A percentile compares a stretch with the other conserved stretches of the same genome.
These are phyloP conservation scores for Ameiurus melas DNA, from an alignment of 2,113 vertebrate genomes.

Conservation along the genomic window DNA sequence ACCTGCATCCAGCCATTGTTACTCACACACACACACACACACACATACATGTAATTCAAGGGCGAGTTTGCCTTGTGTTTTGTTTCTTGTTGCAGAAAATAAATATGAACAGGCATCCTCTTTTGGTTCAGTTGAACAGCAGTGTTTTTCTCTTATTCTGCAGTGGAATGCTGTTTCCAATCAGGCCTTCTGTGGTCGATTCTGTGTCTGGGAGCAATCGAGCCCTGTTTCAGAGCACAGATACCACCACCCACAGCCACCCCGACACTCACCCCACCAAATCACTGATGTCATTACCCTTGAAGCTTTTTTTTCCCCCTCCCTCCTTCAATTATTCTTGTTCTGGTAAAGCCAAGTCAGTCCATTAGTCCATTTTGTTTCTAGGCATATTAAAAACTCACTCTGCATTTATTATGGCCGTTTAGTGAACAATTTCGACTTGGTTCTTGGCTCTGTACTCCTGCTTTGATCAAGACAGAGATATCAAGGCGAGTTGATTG, in stretches of 20 bases:
- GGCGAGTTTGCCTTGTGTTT: background rate
- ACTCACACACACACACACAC: background rate
- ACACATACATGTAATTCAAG: background rate
- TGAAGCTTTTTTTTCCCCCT: slow-evolving; percentile 31
- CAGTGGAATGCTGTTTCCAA: slow-evolving; percentile 50
- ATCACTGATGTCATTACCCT: slow-evolving; percentile 56
- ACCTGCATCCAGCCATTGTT: background rate
- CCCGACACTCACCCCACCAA: slow-evolving; percentile 39
- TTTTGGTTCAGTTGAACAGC: slow-evolving; percentile 33
- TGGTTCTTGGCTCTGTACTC: background rate
- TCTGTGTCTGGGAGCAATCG: slow-evolving; percentile 56
- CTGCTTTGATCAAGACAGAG: slow-evolving; percentile 9
- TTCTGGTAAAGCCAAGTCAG: slow-evolving; percentile 39
- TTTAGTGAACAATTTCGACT: slow-evolving; percentile 24
- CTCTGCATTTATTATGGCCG: background rate
- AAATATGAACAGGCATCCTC: slow-evolving; percentile 6
- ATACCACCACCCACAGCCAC: slow-evolving; percentile 48
- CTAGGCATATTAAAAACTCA: slow-evolving; percentile 10
- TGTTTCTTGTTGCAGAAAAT: slow-evolving; percentile 25
- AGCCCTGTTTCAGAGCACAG: slow-evolving; percentile 50
- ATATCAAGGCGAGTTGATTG: slow-evolving; percentile 24
- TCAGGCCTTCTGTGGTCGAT: slow-evolving; percentile 55
- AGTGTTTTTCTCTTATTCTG: slow-evolving; percentile 45
- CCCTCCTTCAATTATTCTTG: slow-evolving; percentile 18
- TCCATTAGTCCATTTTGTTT: slow-evolving; percentile 29